These are phyloP conservation scores for Discoglossus pictus DNA, from an alignment of 2,797 vertebrate genomes.

Conservation along the genomic window DNA sequence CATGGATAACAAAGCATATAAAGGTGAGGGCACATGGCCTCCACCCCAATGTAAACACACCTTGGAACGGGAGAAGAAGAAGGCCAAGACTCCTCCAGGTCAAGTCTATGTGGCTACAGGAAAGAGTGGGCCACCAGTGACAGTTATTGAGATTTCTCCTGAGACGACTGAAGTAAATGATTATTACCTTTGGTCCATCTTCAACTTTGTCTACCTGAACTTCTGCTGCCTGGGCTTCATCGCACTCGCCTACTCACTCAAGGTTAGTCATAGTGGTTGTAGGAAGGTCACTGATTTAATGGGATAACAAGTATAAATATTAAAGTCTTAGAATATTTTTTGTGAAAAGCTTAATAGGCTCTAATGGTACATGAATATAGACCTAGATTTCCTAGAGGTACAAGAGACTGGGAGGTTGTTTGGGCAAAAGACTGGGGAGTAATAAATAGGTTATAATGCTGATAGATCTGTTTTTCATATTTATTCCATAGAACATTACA, in stretches of 20 bases:
- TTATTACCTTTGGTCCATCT: constrained; percentile 81
- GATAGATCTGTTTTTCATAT: no score
- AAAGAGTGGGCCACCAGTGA: constrained; percentile 70
- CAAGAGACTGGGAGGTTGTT: no score
- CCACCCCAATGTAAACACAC: constrained; percentile 68
- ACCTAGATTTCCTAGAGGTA: no score
- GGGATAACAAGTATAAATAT: no score
- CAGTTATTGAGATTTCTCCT: constrained; percentile 72
- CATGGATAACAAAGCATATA: constrained; percentile 73
- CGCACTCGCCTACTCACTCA: constrained; percentile 77
- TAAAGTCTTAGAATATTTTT: no score
- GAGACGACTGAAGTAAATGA: constrained; percentile 76
- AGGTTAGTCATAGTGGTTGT: constrained; percentile 64
- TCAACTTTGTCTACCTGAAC: constrained; percentile 85
- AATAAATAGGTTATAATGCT: no score
- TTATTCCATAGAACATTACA: no score
- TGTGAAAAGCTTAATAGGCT: no score
- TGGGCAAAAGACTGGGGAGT: no score
- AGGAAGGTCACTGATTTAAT: no score
- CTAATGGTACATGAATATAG: no score
- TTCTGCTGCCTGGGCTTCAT: constrained; percentile 81
- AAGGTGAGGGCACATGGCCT: constrained; percentile 66
- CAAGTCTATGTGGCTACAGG: constrained; percentile 37
- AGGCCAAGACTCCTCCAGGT: constrained; percentile 36
- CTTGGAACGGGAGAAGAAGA: constrained; percentile 63